Base-by-base conservation (phyloP, 1,140 invertebrate genomes). In the Caenorhabditis elegans region DNA sequence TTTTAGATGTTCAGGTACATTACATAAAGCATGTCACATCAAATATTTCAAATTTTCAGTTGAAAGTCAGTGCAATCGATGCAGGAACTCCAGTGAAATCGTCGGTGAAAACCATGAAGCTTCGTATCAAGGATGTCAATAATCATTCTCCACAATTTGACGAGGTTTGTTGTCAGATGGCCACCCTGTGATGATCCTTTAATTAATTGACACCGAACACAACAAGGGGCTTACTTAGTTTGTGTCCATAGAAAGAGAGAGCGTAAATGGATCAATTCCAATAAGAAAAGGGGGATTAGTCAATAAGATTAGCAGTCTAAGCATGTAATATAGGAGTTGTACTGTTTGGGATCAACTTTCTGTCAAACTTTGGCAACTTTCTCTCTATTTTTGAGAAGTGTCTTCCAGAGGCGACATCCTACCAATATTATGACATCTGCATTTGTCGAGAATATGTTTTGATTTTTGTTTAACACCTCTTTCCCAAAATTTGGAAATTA, bases 61-160 rank as follows among this genome's bases (percentile, higher is more conserved):
- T 78, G 6, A 77, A 82, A 49, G 79, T 89, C 19, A 82, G 39
- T n/a, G 87, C 78, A 10, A 76, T 28, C 11, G 94, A 2, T 92
- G 95, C 78, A 94, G 94, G n/a, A 93, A 94, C 0, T 94, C 93
- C 0, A 93, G 94, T 15, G 94, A 95, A 87, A 76, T 43, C 36
- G 6, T 46, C 78, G 8, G 80, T 51, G 39, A 65, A 39, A 39
- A 85, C 79, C 90, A 92, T 97, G 76, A 94, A 95, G 22, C 95
- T 98, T 90, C 93, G 94, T 86, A 94, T 98, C 0, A 96, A 96
- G 90, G 96, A 98, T 90, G 94, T 95, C 0, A 97, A 97, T 91
- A 95, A 98, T 90, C 95, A 96, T 90, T 94, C 95, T 87, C 95
- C 95, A 1, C 94, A 95, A 3, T 97, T 97, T 88, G 95, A 96